Percentiles rank a stretch among this genome's conserved stretches.
These are phyloP conservation scores for Gymnoscelis rufifasciata DNA, from an alignment of 2,888 invertebrate genomes.

Conservation along the genomic window DNA sequence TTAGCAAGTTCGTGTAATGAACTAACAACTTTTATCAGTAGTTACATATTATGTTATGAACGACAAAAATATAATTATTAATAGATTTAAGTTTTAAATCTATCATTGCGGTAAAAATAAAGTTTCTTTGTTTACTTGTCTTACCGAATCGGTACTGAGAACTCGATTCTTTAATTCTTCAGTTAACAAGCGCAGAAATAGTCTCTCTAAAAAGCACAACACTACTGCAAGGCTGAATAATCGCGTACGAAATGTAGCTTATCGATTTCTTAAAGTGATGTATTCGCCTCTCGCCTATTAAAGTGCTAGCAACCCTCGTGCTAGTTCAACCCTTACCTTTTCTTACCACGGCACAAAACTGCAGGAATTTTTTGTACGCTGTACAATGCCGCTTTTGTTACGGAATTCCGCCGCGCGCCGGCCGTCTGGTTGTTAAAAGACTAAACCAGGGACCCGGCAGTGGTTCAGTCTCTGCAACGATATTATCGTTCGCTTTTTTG, in stretches of 20 bases:
- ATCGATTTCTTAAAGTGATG: slow-evolving; percentile 10
- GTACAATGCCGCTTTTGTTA: slow-evolving; percentile 22
- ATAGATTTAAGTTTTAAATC: no score
- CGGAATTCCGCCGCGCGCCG: neutral
- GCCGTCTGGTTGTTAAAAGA: no score
- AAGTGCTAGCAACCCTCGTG: slow-evolving; percentile 14
- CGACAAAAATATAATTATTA: no score
- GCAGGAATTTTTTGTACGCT: neutral
- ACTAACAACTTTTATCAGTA: no score
- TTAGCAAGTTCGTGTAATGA: no score
- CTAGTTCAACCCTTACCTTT: slow-evolving; percentile 11
- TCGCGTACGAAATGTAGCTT: neutral
- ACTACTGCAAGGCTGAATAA: neutral
- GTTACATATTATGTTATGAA: no score
- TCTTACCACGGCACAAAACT: neutral
- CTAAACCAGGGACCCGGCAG: no score
- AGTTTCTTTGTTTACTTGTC: no score
- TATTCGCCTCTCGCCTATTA: slow-evolving; percentile 4
- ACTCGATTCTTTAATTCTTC: neutral
- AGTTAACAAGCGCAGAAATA: neutral
- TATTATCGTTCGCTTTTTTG: slow-evolving; percentile 13
- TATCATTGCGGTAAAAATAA: no score
- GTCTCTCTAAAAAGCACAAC: neutral
- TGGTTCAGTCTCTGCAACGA: neutral
- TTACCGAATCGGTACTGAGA: no score